phyloP scores from a whole-genome alignment of 2,888 invertebrate species.

The Drosophila siamana region DNA sequence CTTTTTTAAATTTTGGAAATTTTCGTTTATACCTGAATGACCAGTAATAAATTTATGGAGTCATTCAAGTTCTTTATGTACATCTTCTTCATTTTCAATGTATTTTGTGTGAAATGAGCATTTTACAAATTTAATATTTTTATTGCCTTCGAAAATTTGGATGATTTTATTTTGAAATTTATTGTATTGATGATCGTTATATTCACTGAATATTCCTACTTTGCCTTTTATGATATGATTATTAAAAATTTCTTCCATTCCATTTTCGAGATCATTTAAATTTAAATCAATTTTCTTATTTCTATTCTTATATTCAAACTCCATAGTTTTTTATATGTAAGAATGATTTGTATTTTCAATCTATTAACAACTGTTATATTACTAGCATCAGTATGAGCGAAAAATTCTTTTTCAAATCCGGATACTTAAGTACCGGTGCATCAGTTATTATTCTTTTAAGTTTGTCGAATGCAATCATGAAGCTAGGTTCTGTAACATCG shows the following conservation, averaged over 20 bases:
- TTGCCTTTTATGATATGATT: constrained; percentile 20
- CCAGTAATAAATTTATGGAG: constrained; percentile 37
- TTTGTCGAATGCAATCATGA: constrained; percentile 30
- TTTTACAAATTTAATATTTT: constrained; percentile 25
- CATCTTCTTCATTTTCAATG: constrained; percentile 29
- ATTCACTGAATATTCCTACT: constrained; percentile 30
- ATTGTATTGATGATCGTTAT: constrained; percentile 30
- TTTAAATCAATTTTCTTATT: constrained; percentile 34
- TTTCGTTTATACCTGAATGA: constrained; percentile 36
- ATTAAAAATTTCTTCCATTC: constrained; percentile 19
- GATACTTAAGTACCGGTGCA: constrained; percentile 34
- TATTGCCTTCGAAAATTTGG: constrained; percentile 19
- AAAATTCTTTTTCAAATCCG: constrained; percentile 38
- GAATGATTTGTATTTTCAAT: constrained; percentile 33
- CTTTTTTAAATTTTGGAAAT: constrained; percentile 34
- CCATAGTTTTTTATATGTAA: constrained; percentile 33
- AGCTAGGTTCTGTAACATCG: constrained; percentile 33
- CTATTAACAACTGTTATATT: constrained; percentile 43
- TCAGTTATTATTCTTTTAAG: constrained; percentile 33
- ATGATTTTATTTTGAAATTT: constrained; percentile 29
- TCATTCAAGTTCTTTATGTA: constrained; percentile 34
- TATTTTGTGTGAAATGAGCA: constrained; percentile 42
- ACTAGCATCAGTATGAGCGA: constrained; percentile 44
- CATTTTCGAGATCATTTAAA: constrained; percentile 27
- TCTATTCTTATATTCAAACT: constrained; percentile 33